Evolutionary conservation across 2,888 invertebrate species (phyloP).

Genomic region (Trachelus iudaicus): DNA sequence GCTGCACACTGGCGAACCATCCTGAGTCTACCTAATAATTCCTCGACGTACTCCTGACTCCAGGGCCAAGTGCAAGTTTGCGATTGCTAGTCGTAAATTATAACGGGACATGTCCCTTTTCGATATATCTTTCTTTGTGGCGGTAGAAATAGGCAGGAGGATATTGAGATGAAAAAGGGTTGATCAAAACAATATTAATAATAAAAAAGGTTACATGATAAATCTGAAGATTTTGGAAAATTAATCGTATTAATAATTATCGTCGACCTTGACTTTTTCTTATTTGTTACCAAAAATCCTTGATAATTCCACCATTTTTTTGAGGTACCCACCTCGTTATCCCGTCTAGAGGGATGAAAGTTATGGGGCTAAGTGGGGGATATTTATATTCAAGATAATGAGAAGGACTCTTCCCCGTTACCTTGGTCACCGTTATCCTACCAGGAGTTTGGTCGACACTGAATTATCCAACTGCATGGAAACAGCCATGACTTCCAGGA

Average conservation of each 20-base stretch:
- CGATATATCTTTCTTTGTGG: neutral
- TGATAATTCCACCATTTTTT: neutral
- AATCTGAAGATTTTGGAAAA: neutral
- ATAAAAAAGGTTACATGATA: neutral
- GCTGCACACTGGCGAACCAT: neutral
- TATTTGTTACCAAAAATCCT: neutral
- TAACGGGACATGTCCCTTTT: conserved; percentile 2
- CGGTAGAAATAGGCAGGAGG: neutral
- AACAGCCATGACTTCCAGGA: conserved; percentile 46
- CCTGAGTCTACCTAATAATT: neutral
- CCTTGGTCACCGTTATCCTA: neutral
- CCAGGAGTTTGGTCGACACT: conserved; percentile 5
- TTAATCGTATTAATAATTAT: neutral
- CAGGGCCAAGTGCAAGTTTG: conserved; percentile 39
- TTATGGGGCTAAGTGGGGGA: neutral
- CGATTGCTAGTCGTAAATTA: conserved; percentile 52
- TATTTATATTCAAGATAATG: neutral
- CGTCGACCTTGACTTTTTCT: neutral
- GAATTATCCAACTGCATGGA: conserved; percentile 30
- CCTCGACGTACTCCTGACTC: neutral
- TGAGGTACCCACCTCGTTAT: neutral
- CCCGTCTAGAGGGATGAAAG: neutral
- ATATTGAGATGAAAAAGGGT: neutral
- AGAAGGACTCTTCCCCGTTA: neutral
- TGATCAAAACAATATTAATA: neutral